Conservation (phyloP, 2,888 invertebrate species). For the Drosophila pseudotalamancana region DNA sequence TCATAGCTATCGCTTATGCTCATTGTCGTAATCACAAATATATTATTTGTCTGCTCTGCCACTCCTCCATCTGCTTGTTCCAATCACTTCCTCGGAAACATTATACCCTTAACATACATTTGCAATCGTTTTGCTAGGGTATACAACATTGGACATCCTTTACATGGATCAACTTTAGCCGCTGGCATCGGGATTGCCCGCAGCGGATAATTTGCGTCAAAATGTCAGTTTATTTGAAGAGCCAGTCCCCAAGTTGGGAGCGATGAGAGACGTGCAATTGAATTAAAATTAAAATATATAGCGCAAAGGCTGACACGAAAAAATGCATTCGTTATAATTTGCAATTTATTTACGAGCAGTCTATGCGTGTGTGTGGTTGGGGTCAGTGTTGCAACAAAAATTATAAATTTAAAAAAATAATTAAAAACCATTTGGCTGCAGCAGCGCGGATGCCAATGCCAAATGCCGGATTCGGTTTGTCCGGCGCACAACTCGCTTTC, state of each 20-base stretch:
- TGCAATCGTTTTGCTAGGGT: no score
- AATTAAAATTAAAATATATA: constrained; percentile 79
- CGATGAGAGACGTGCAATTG: constrained; percentile 72
- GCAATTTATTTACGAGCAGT: constrained; percentile 61
- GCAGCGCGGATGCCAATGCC: constrained; percentile 26
- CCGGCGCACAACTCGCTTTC: constrained; percentile 55
- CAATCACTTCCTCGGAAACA: no score
- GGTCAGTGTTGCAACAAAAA: constrained; percentile 42
- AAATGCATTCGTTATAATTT: constrained; percentile 57
- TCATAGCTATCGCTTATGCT: no score
- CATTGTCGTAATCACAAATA: no score
- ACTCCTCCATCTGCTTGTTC: no score
- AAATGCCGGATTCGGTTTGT: constrained; percentile 36
- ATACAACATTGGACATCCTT: no score
- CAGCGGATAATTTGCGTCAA: constrained; percentile 76
- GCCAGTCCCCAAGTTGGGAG: constrained; percentile 34
- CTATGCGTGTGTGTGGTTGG: not conserved
- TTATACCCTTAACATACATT: no score
- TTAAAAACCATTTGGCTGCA: constrained; percentile 69
- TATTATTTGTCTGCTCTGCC: no score
- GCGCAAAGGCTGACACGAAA: constrained; percentile 26
- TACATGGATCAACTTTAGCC: constrained; percentile 41
- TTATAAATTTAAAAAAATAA: constrained; percentile 78
- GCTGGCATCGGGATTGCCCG: constrained; percentile 48
- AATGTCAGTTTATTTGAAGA: constrained; percentile 74